Evolutionary conservation across 2,797 vertebrate species (phyloP).

Genomic region (Sitta carolinensis): DNA sequence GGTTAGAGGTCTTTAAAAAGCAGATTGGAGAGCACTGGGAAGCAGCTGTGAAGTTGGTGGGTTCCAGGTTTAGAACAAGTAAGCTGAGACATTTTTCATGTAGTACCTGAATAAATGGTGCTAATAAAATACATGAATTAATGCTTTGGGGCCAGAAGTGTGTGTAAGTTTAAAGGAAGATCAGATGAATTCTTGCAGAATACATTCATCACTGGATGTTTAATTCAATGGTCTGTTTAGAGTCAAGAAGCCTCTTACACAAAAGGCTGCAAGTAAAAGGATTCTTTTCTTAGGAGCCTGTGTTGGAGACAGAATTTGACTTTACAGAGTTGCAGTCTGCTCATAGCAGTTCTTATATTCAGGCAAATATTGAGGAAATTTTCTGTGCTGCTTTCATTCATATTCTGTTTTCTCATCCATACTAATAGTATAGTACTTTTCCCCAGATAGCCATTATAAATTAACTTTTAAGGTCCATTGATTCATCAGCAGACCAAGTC

Average conservation of each 20-base stretch:
- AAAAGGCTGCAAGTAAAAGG: background rate
- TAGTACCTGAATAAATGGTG: background rate
- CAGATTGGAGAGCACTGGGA: background rate
- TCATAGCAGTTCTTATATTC: background rate
- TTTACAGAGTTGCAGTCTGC: background rate
- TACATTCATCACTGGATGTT: background rate
- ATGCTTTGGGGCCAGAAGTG: background rate
- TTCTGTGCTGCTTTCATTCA: background rate
- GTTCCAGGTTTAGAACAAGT: background rate
- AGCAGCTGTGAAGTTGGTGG: background rate
- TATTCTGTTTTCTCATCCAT: background rate
- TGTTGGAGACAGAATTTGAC: background rate
- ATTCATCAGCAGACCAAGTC: background rate
- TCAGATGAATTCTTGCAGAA: background rate
- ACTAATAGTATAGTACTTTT: background rate
- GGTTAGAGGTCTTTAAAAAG: background rate
- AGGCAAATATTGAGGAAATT: background rate
- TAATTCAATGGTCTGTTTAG: background rate
- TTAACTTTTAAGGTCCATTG: conserved; percentile 6
- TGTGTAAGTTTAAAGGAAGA: background rate
- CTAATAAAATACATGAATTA: background rate
- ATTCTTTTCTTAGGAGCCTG: background rate
- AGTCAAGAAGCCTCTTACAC: background rate
- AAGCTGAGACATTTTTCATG: background rate
- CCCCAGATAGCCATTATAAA: background rate